Percentiles rank a stretch among this genome's conserved stretches.
These are phyloP conservation scores for Melanotaenia trifasciata DNA, from an alignment of 2,797 vertebrate genomes.

Conservation along the genomic window DNA sequence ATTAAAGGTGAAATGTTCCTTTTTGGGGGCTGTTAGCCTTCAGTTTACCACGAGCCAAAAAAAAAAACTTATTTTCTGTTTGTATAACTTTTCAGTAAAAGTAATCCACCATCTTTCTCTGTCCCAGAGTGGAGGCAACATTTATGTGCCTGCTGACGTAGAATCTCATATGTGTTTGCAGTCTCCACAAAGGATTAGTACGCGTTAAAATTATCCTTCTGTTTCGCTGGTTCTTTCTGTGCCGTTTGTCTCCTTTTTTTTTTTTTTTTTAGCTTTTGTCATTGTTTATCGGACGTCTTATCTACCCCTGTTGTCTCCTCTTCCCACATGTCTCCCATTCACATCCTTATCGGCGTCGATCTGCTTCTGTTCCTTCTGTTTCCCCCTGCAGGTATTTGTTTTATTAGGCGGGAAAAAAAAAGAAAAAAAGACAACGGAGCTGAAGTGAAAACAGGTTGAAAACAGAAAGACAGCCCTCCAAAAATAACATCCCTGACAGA, in stretches of 20 bases:
- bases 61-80: conserved; percentile 35
- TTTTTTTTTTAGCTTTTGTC: conserved; percentile 67
- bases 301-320: conserved; percentile 54
- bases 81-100: conserved; percentile 32
- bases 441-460: conserved; percentile 67
- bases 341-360: conserved; percentile 61
- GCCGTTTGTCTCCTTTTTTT: conserved; percentile 54
- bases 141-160: conserved; percentile 34
- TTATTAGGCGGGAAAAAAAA: conserved; percentile 36
- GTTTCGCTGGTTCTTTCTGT: conserved; percentile 37
- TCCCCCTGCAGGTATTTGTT: conserved; percentile 67
- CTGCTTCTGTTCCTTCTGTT: conserved; percentile 51
- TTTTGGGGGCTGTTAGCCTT: conserved; percentile 11
- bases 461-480: conserved; percentile 64
- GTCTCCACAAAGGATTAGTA: conserved; percentile 44
- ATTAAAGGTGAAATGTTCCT: conserved; percentile 13
- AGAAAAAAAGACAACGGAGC: conserved; percentile 34
- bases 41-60: conserved; percentile 1
- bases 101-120: conserved; percentile 36
- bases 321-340: conserved; percentile 55
- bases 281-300: conserved; percentile 62
- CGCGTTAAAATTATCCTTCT: conserved; percentile 64
- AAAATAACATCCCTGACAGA: conserved; percentile 76
- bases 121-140: conserved; percentile 7
- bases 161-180: conserved; percentile 47